A percentile compares a stretch with the other conserved stretches of the same genome.
These are phyloP conservation scores for Globicephala melas DNA, from an alignment of 2,113 vertebrate species.

Conservation along the genomic window DNA sequence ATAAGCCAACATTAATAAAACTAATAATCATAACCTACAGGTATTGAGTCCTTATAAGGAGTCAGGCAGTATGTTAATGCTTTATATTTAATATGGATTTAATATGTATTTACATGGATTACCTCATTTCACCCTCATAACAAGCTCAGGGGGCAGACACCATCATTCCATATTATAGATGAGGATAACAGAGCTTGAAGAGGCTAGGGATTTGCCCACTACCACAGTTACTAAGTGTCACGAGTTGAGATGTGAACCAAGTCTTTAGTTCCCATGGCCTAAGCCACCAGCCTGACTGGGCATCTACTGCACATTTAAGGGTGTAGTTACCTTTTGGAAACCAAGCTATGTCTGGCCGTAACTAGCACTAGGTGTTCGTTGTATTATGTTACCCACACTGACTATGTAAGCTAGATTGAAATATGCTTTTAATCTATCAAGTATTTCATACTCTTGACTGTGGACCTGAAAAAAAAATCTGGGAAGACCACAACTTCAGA, in stretches of 20 bases:
- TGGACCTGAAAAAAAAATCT: not conserved
- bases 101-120: not conserved
- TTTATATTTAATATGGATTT: conserved; percentile 5
- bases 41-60: not conserved
- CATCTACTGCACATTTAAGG: not conserved
- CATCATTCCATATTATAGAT: not conserved
- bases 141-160: not conserved
- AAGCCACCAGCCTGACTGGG: not conserved
- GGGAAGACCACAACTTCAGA: not conserved
- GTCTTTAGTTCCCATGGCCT: not conserved
- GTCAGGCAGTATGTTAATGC: not conserved
- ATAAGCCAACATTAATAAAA: not conserved
- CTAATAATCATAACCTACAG: not conserved
- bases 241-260: not conserved
- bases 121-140: not conserved
- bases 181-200: not conserved
- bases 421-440: not conserved
- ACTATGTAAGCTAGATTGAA: not conserved
- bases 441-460: not conserved
- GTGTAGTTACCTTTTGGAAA: conserved; percentile 26
- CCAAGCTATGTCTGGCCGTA: not conserved
- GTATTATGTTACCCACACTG: not conserved
- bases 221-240: not conserved
- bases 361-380: not conserved
- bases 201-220: not conserved